phyloP scores from a whole-genome alignment of 1,140 invertebrate genomes.

The Bombus waltoni region DNA sequence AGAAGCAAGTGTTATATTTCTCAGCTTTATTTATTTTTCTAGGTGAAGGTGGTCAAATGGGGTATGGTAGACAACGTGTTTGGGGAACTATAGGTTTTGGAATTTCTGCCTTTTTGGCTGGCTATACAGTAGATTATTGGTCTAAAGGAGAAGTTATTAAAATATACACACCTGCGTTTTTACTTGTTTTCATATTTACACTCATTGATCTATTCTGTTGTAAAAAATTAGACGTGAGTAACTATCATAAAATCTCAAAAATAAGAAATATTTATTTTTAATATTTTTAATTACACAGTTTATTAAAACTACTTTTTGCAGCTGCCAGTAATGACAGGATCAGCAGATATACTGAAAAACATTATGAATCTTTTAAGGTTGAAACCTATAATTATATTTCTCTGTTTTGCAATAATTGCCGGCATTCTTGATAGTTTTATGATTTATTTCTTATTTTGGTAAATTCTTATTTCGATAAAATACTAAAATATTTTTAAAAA shows the following conservation, averaged over 20 bases:
- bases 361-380: constrained; percentile 84
- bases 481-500: not conserved
- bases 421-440: constrained; percentile 90
- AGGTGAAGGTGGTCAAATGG: constrained; percentile 85
- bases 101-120: constrained; percentile 86
- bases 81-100: constrained; percentile 92
- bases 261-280: not conserved
- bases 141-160: constrained; percentile 83
- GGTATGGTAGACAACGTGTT: constrained; percentile 90
- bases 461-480: constrained; percentile 62
- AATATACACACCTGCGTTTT: constrained; percentile 87
- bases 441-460: constrained; percentile 92
- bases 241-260: not conserved
- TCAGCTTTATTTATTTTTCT: constrained; percentile 16
- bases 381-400: constrained; percentile 86
- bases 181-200: constrained; percentile 86
- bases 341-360: constrained; percentile 86
- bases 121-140: constrained; percentile 85
- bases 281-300: constrained; percentile 7
- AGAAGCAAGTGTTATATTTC: not conserved
- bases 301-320: constrained; percentile 74
- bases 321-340: constrained; percentile 86
- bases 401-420: constrained; percentile 87
- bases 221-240: constrained; percentile 84
- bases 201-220: constrained; percentile 86